These are phyloP conservation scores for Halictus ligatus DNA, from an alignment of 2,888 invertebrate genomes.

Conservation along the genomic window DNA sequence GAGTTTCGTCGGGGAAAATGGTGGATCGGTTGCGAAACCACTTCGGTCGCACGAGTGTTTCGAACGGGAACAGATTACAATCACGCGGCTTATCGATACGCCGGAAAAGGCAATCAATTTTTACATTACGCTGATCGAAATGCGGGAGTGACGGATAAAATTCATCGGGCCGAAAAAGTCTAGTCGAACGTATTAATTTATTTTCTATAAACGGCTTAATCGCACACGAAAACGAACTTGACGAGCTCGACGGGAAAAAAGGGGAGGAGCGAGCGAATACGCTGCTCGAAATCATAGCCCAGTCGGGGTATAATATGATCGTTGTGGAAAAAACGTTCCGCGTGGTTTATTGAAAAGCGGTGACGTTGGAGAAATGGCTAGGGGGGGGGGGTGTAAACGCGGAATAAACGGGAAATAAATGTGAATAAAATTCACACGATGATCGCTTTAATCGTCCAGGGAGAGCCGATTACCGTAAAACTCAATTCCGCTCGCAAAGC, in stretches of 20 bases:
- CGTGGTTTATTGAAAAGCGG: background rate
- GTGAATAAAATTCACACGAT: slow-evolving; percentile 1
- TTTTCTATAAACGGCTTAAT: background rate
- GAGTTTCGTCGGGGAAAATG: background rate
- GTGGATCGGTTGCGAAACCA: background rate
- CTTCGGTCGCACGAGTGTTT: background rate
- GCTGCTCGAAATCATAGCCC: too few relatives aligned
- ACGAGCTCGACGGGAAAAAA: background rate
- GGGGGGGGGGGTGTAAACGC: background rate
- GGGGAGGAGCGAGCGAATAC: background rate
- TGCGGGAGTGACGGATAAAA: background rate
- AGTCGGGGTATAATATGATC: too few relatives aligned
- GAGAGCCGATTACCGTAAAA: slow-evolving; percentile 4
- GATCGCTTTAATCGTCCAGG: background rate
- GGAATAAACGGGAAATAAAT: background rate
- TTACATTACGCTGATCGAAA: background rate
- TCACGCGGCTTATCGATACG: background rate
- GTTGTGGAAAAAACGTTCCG: background rate
- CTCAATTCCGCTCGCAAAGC: background rate
- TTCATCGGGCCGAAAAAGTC: background rate
- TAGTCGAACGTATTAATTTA: background rate
- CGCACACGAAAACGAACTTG: background rate
- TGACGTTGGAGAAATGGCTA: background rate
- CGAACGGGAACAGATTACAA: background rate
- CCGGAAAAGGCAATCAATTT: background rate